A percentile compares a stretch with the other conserved stretches of the same genome.
phyloP scores from a whole-genome alignment of 2,113 vertebrate species.

The Strix aluco region DNA sequence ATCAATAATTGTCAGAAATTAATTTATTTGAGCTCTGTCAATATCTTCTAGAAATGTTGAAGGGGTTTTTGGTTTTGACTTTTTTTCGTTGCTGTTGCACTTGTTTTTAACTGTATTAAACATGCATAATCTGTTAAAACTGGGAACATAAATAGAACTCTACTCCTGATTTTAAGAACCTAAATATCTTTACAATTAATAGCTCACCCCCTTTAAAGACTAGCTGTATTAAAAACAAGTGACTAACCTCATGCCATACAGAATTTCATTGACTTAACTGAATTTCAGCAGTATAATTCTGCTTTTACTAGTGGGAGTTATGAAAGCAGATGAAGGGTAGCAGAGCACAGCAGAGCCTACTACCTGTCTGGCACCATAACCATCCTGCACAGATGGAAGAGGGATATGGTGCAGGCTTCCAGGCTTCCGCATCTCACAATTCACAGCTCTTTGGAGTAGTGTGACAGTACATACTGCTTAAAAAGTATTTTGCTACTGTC shows the following conservation, averaged over 20 bases:
- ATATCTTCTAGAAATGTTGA: neutral
- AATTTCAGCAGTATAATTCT: neutral
- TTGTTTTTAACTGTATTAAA: neutral
- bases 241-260: neutral
- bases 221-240: neutral
- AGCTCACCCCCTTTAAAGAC: neutral
- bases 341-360: slow-evolving; percentile 23
- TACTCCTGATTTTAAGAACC: neutral
- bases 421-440: neutral
- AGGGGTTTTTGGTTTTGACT: neutral
- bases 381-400: neutral
- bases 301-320: slow-evolving; percentile 37
- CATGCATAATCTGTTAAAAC: neutral
- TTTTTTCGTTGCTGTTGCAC: neutral
- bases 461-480: neutral
- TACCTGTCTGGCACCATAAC: slow-evolving; percentile 49
- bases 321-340: slow-evolving; percentile 48
- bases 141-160: neutral
- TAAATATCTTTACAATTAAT: neutral
- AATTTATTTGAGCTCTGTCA: too few species aligned
- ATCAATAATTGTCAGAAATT: too few species aligned
- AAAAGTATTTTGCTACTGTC: neutral
- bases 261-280: slow-evolving; percentile 10
- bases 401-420: neutral
- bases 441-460: neutral